Evolutionary conservation across 2,113 vertebrate genomes (phyloP).

Genomic region (Prunella fulvescens): DNA sequence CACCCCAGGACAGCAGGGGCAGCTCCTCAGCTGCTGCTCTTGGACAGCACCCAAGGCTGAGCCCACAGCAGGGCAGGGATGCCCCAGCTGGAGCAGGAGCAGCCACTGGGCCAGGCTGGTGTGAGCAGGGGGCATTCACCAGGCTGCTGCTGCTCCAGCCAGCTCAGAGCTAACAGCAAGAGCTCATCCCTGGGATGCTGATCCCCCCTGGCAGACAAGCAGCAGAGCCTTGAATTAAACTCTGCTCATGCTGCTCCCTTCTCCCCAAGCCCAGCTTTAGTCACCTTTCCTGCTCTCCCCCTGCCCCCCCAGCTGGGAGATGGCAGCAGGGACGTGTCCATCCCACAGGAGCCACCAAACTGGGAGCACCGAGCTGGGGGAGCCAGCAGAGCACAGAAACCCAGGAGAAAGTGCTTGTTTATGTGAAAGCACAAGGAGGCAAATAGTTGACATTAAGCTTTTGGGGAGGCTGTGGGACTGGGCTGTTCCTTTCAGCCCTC

Average conservation of each 20-base stretch:
- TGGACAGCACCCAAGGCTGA: neutral
- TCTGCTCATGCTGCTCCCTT: neutral
- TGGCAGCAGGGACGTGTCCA: rapidly evolving
- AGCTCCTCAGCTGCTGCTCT: neutral
- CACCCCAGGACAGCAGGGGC: neutral
- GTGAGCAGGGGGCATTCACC: neutral
- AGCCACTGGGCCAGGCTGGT: neutral
- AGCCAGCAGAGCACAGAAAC: neutral
- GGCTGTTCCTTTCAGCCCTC: constrained; percentile 31
- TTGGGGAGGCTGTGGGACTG: constrained; percentile 51
- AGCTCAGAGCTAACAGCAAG: neutral
- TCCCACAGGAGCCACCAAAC: rapidly evolving
- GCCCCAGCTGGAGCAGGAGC: neutral
- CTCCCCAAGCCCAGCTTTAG: neutral
- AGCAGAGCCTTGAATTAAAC: neutral
- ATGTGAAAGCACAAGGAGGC: constrained; percentile 50
- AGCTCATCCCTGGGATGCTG: neutral
- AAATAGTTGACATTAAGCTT: constrained; percentile 73
- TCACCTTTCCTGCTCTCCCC: rapidly evolving
- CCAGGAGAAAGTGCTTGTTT: constrained; percentile 31
- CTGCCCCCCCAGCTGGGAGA: neutral
- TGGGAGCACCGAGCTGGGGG: neutral
- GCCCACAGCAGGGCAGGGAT: neutral
- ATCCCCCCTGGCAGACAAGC: neutral
- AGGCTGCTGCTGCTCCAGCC: neutral